These are phyloP conservation scores for Uropsilus gracilis DNA, from an alignment of 2,113 vertebrate genomes.

Conservation along the genomic window DNA sequence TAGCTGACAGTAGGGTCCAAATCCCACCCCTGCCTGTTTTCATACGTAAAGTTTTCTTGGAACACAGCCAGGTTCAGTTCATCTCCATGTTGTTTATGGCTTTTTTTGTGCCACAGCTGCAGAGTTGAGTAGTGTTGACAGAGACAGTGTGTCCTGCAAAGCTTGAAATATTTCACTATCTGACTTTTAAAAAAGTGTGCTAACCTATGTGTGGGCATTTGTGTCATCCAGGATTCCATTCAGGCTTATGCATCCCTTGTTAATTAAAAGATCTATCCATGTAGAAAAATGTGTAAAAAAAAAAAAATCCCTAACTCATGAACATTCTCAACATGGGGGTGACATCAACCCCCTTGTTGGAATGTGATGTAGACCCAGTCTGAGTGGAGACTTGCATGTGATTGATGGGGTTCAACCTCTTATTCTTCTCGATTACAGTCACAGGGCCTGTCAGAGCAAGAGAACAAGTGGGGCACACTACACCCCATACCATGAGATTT, in stretches of 20 bases:
- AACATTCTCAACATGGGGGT: not conserved
- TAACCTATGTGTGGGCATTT: not conserved
- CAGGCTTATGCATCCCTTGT: not conserved
- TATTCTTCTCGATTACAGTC: not conserved
- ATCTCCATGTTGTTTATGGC: not conserved
- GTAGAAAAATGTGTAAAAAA: not conserved
- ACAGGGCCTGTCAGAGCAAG: not conserved
- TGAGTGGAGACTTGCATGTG: not conserved
- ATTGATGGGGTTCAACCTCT: not conserved
- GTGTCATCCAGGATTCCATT: not conserved
- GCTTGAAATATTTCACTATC: not conserved
- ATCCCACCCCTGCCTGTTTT: not conserved
- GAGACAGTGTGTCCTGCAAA: not conserved
- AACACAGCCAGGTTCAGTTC: not conserved
- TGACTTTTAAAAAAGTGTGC: not conserved
- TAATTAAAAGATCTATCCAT: too few species aligned
- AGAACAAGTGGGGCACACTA: not conserved
- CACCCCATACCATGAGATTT: not conserved
- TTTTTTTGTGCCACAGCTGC: not conserved
- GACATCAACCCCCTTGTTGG: not conserved
- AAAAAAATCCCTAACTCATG: not conserved
- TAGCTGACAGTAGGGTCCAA: not conserved
- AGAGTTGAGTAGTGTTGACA: not conserved
- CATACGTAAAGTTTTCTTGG: slow-evolving; percentile 34
- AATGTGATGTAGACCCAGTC: not conserved